phyloP scores from a whole-genome alignment of 2,113 vertebrate species.

The Stigmatopora nigra region DNA sequence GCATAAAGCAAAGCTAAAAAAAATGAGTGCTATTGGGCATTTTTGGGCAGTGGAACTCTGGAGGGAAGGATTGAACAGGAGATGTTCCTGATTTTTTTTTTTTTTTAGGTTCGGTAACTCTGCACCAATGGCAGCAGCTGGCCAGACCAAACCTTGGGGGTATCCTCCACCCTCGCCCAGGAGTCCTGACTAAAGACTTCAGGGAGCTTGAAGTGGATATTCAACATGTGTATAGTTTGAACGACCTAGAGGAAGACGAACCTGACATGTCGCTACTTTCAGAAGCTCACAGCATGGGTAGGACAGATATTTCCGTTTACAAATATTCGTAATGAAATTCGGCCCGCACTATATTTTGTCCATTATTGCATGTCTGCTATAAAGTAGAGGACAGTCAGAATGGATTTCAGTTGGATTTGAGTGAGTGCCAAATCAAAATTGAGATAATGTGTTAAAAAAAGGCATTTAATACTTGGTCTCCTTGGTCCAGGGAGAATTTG shows the following conservation, averaged over 20 bases:
- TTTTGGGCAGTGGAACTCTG: not conserved
- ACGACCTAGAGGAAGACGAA: slow-evolving; percentile 82
- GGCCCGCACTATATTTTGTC: no score
- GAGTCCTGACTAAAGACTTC: slow-evolving; percentile 84
- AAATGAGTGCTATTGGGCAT: not conserved
- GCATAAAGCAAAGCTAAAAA: no score
- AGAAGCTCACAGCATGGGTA: slow-evolving; percentile 64
- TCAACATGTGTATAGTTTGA: slow-evolving; percentile 80
- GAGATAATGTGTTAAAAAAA: no score
- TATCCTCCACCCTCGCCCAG: slow-evolving; percentile 74
- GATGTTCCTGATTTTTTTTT: not conserved
- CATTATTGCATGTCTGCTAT: no score
- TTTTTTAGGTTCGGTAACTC: slow-evolving; percentile 71
- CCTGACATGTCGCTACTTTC: slow-evolving; percentile 63
- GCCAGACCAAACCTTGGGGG: slow-evolving; percentile 77
- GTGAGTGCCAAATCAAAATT: no score
- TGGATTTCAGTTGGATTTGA: no score
- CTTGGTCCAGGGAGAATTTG: no score
- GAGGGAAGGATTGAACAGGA: no score
- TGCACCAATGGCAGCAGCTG: slow-evolving; percentile 85
- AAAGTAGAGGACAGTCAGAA: no score
- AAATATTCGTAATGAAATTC: no score
- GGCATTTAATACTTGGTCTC: no score
- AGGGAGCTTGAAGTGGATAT: slow-evolving; percentile 75
- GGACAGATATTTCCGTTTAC: not conserved